Percentiles rank a stretch among this genome's conserved stretches.
These are phyloP conservation scores for Tragelaphus buxtoni DNA, from an alignment of 2,113 vertebrate genomes.

Conservation along the genomic window DNA sequence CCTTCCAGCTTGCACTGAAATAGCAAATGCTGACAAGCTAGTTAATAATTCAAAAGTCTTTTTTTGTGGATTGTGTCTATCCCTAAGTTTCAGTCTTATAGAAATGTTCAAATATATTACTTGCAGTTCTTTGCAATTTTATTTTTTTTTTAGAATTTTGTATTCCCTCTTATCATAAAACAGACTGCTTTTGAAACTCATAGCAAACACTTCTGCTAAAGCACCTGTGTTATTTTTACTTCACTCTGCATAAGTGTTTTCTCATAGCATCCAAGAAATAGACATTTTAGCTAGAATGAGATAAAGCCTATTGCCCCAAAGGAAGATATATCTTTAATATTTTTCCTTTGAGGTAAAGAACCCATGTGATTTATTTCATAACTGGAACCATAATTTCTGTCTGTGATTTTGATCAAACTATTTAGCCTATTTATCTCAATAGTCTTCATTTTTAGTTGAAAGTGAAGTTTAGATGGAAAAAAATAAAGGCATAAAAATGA, in stretches of 20 bases:
- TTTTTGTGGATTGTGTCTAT: background rate
- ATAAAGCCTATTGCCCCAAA: background rate
- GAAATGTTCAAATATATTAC: conserved; percentile 2
- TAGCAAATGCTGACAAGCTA: background rate
- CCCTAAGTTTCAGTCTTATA: conserved; percentile 8
- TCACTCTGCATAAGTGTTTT: background rate
- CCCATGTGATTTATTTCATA: background rate
- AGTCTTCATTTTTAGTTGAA: background rate
- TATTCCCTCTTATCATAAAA: background rate
- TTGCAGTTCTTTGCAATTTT: background rate
- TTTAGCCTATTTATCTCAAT: background rate
- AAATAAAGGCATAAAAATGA: background rate
- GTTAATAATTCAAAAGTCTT: conserved; percentile 29
- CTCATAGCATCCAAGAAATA: background rate
- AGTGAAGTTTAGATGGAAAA: background rate
- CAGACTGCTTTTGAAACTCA: background rate
- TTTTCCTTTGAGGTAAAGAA: background rate
- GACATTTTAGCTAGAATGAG: background rate
- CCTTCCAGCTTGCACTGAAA: background rate
- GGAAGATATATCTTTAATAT: background rate
- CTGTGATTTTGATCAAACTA: background rate
- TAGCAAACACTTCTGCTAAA: background rate
- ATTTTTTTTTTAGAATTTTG: conserved; percentile 17
- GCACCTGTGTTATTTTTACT: background rate
- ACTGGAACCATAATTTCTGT: background rate